Evolutionary conservation across 1,140 invertebrate species (phyloP).

Genomic region (Uloborus diversus): DNA sequence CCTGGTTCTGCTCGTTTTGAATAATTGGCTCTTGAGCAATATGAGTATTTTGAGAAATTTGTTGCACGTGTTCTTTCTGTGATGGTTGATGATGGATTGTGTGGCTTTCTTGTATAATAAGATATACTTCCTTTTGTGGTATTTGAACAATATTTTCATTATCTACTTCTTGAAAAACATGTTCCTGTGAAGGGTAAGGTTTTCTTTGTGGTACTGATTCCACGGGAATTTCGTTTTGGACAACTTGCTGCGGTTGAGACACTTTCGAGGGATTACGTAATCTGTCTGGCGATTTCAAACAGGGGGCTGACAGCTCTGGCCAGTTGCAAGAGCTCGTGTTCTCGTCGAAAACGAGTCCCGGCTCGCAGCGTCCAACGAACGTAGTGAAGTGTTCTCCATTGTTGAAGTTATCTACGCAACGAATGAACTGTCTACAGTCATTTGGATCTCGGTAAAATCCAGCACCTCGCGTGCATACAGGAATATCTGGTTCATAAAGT

Average conservation of each 20-base stretch:
- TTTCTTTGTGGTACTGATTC: not conserved
- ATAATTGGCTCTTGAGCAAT: not conserved
- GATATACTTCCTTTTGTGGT: not conserved
- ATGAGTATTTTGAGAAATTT: not conserved
- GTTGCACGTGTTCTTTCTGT: not conserved
- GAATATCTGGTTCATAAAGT: not conserved
- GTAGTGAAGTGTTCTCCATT: not conserved
- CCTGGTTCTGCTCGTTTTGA: not conserved
- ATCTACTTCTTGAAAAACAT: not conserved
- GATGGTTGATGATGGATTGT: not conserved
- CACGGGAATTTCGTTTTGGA: not conserved
- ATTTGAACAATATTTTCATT: not conserved
- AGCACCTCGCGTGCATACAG: not conserved
- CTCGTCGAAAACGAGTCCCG: constrained; percentile 61
- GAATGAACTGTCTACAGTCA: constrained; percentile 50
- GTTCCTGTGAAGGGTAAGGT: not conserved
- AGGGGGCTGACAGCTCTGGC: constrained; percentile 34
- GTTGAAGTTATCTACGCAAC: constrained; percentile 40
- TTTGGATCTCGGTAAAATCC: constrained; percentile 55
- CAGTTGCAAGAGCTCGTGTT: constrained; percentile 48
- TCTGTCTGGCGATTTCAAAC: constrained; percentile 31
- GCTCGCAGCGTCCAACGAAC: constrained; percentile 69
- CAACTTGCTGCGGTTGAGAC: not conserved
- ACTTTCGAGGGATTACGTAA: not conserved
- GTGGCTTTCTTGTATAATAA: not conserved